Evolutionary conservation across 2,113 vertebrate genomes (phyloP), one percentile per base, ranked within the genome.

Genomic region (Proteles cristata): DNA sequence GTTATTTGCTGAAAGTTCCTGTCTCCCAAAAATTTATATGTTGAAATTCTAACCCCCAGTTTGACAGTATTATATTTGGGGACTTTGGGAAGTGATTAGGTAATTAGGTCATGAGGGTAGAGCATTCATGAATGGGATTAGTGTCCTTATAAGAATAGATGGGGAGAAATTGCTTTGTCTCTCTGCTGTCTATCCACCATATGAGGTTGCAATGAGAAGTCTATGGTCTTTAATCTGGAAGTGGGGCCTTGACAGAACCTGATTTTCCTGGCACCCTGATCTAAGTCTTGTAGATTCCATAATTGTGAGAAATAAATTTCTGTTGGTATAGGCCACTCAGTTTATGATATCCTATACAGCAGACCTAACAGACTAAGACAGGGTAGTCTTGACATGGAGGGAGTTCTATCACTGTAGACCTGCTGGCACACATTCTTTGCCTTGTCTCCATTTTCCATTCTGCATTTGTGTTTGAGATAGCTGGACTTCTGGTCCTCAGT

Each of bases 401-500:
- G 6, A 10, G 55, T 6, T 28, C 21, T 21, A 5, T 5, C 8
- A 9, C 21, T 15, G 26, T 79, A 15, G 9, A 79, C 19, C 17
- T 16, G 15, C 8, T 1, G 4, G 33, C 19, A 2, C 9, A 55
- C 10, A 31, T 31, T 31, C 65, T 1, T n/a, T 10, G 48, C 25
- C 25, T 48, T 77, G 35, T 50, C 39, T 61, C 43, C 39, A 15
- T 48, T 61, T 39, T 8, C 33, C 68, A 71, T 33, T n/a, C 12
- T 63, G 17, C 7, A 35, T 28, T 68, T 76, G 25, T 65, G 35
- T 90, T 58, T 83, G 45, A 39, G 9, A 26, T 16, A 11, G 21
- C 15, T 68, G 11, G 45, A 25, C 31, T 2, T 50, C 35, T n/a
- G 48, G 21, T 1, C 11, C 35, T 88, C 39, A 28, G 35, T 33